Evolutionary conservation across 2,113 vertebrate species (phyloP).

Genomic region (Delphinapterus leucas): DNA sequence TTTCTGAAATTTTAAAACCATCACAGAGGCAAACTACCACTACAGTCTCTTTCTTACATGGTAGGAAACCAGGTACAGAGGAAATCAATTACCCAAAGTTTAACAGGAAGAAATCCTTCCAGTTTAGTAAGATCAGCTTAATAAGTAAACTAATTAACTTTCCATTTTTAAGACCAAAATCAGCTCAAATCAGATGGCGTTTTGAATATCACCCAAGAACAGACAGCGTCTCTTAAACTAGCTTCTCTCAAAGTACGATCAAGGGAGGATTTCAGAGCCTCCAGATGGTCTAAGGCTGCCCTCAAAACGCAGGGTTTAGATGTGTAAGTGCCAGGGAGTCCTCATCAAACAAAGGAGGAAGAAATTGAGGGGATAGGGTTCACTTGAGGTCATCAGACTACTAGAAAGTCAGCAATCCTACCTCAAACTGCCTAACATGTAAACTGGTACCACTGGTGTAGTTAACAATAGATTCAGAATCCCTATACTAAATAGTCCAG

Average conservation of each 20-base stretch:
- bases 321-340: not conserved
- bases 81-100: slow-evolving; percentile 1
- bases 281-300: not conserved
- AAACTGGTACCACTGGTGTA: not conserved
- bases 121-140: not conserved
- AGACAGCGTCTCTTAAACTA: slow-evolving; percentile 47
- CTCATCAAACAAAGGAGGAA: not conserved
- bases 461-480: not conserved
- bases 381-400: not conserved
- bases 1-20: not conserved
- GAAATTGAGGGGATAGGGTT: not conserved
- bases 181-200: slow-evolving; percentile 4
- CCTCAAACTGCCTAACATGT: not conserved
- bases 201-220: slow-evolving; percentile 32
- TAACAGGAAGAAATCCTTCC: not conserved
- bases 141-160: slow-evolving; percentile 36
- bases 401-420: not conserved
- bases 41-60: not conserved
- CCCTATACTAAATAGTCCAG: not conserved
- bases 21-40: not conserved
- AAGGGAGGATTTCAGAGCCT: not conserved
- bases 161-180: slow-evolving; percentile 19
- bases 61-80: not conserved
- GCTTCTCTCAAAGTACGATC: not conserved
- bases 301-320: not conserved